Evolutionary conservation across 2,888 invertebrate genomes (phyloP), one percentile per base, ranked within the genome.

Genomic region (Diploptera punctata): DNA sequence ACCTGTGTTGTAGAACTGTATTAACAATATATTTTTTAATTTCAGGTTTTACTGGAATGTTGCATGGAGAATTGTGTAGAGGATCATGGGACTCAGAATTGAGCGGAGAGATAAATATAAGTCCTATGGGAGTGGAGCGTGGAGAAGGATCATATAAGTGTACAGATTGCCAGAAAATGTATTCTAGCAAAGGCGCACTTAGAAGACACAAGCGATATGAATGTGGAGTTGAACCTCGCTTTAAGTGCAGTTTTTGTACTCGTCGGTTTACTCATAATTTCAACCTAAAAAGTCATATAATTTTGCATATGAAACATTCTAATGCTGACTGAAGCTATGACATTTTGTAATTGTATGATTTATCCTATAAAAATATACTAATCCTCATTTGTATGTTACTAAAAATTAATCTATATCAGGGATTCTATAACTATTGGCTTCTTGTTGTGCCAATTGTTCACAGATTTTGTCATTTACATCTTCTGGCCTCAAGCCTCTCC

Each of bases 141-240:
- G 29, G 24, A 16, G 43, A 10, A 29, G 47, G 26, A 1, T 19
- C 31, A 2, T 21, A 57, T n/a, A 18, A 29, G 82, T 94, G 94
- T 80, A 87, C 93, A 67, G 93, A 93, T 81, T 94, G 94, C 84
- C 93, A 94, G 76, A 94, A 94, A 82, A 88, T 91, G 77, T 94
- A 94, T 83, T 89, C 93, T 79, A 94, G 94, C 93, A 94, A 92
- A 84, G 93, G 93, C 65, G 93, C 93, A 74, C 86, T 94, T 86
- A 87, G 92, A 13, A 88, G 93, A 4, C 94, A 94, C 84, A 93
- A 92, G 83, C 91, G 90, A 84, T 93, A 93, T 75, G 93, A 93
- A 83, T 93, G 93, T 73, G 83, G 82, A 57, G 70, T 83, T 0
- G 82, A 83, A 76, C 74, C 75, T n/a, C 71, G 60, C 31, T 72